Evolutionary conservation across 2,113 vertebrate species (phyloP).

Genomic region (Gallinago paraguaiae): DNA sequence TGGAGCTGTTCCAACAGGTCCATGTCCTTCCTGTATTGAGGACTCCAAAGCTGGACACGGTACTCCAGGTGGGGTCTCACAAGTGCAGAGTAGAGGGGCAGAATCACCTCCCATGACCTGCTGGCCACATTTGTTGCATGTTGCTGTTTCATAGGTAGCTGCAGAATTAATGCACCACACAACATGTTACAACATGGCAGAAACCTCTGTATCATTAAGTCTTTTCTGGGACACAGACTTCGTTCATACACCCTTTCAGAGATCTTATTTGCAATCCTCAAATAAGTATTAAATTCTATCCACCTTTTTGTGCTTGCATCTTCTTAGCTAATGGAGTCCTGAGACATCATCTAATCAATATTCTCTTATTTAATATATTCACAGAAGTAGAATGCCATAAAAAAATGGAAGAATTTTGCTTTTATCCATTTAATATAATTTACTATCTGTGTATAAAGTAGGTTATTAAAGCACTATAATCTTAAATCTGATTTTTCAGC

Average conservation of each 20-base stretch:
- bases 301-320: neutral
- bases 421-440: constrained; percentile 55
- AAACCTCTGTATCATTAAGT: neutral
- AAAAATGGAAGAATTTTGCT: constrained; percentile 27
- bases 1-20: no score
- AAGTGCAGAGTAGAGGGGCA: no score
- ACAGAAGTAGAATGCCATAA: neutral
- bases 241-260: neutral
- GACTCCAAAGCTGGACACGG: no score
- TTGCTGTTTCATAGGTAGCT: neutral
- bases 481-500: constrained; percentile 41
- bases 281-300: neutral
- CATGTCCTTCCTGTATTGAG: no score
- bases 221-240: neutral
- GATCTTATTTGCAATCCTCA: neutral
- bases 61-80: no score
- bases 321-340: constrained; percentile 24
- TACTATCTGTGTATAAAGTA: constrained; percentile 27
- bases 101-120: no score
- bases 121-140: no score
- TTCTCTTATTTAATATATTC: constrained; percentile 40
- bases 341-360: constrained; percentile 30
- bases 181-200: neutral
- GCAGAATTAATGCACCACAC: neutral
- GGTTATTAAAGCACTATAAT: constrained; percentile 27